These are phyloP conservation scores for Enhydra lutris DNA, from an alignment of 2,113 vertebrate species.

Conservation along the genomic window DNA sequence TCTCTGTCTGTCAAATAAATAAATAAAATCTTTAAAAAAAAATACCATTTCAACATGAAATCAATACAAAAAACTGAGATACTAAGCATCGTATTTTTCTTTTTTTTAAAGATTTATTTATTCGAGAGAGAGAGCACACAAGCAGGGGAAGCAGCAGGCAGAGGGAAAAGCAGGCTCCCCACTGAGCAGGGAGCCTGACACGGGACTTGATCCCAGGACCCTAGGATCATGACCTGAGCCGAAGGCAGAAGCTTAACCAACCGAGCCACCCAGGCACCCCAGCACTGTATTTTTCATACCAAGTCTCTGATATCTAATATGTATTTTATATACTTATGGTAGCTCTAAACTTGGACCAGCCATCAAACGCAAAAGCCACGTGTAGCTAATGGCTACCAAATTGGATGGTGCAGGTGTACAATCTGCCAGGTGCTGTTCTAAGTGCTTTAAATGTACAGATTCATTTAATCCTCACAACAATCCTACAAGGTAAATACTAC, in stretches of 20 bases:
- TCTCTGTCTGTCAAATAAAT: too few relatives aligned
- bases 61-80: background rate
- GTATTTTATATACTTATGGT: background rate
- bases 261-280: background rate
- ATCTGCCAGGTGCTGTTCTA: background rate
- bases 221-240: background rate
- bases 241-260: background rate
- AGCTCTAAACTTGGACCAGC: background rate
- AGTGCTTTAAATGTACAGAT: constrained; percentile 3
- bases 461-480: constrained; percentile 7
- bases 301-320: background rate
- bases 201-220: background rate
- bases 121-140: background rate
- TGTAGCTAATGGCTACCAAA: background rate
- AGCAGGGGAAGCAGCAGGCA: background rate
- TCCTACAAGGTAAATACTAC: background rate
- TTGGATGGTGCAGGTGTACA: background rate
- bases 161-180: background rate
- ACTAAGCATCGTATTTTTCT: background rate
- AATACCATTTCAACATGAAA: constrained; percentile 19
- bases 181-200: background rate
- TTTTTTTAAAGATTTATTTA: background rate
- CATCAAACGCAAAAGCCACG: background rate
- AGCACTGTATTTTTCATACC: background rate
- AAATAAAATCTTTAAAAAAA: background rate